Conservation (phyloP, 2,888 invertebrate genomes). For the Synanthedon vespiformis region DNA sequence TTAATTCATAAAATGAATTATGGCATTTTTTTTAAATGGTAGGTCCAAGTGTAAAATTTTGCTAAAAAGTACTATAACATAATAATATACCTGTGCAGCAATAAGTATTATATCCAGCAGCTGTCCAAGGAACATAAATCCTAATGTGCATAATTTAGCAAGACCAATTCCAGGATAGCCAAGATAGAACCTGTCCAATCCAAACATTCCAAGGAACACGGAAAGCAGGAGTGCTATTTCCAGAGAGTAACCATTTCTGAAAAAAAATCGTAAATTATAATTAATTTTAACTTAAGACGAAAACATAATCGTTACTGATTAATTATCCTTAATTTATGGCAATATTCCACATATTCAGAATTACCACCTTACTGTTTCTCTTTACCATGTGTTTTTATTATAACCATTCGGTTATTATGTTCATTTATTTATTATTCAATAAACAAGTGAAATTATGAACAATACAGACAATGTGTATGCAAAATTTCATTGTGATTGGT, state of each 20-base stretch:
- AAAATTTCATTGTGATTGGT: no score
- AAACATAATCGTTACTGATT: no score
- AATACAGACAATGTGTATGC: no score
- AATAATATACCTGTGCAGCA: slow-evolving; percentile 78
- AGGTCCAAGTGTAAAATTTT: background rate
- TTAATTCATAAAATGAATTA: background rate
- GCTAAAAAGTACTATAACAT: background rate
- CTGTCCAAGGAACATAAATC: slow-evolving; percentile 96
- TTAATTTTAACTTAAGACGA: no score
- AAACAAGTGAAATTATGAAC: no score
- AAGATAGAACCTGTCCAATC: slow-evolving; percentile 96
- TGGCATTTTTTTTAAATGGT: background rate
- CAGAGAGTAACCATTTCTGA: slow-evolving; percentile 93
- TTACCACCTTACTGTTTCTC: no score
- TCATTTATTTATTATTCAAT: no score
- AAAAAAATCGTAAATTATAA: slow-evolving; percentile 12
- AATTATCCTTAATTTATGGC: no score
- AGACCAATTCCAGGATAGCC: slow-evolving; percentile 97
- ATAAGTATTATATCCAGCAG: slow-evolving; percentile 94
- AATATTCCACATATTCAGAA: no score
- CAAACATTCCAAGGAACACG: slow-evolving; percentile 98
- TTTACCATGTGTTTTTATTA: no score
- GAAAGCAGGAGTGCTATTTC: slow-evolving; percentile 93
- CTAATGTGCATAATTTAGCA: slow-evolving; percentile 94
- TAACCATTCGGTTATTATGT: no score